Evolutionary conservation across 64 coral and sea anemone species (phyloP).

Genomic region (Stichodactyla helianthus): DNA sequence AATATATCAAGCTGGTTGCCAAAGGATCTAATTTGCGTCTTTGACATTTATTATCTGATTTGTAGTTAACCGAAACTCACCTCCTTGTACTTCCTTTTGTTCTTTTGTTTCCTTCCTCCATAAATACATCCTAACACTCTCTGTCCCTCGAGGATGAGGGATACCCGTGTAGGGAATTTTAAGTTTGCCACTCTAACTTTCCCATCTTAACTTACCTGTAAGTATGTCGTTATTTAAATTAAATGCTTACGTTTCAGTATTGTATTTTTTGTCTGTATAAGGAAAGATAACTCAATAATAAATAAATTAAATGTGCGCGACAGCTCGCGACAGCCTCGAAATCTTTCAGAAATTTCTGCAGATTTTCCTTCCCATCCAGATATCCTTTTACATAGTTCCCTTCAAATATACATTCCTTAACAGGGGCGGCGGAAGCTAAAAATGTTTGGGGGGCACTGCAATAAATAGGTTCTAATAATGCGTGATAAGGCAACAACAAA

Average conservation of each 20-base stretch:
- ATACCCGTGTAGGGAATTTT: not conserved
- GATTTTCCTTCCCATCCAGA: not conserved
- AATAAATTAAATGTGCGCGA: not conserved
- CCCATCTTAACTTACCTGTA: conserved; percentile 6
- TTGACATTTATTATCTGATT: too few species aligned
- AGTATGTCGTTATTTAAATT: not conserved
- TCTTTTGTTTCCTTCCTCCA: not conserved
- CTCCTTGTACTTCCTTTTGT: not conserved
- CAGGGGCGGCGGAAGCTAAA: too few species aligned
- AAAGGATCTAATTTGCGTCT: too few species aligned
- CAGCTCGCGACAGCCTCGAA: not conserved
- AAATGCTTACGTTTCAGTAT: too few species aligned
- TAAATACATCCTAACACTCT: not conserved
- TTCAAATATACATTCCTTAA: not conserved
- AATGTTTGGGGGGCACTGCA: too few species aligned
- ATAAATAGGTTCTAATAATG: too few species aligned
- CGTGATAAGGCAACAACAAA: too few species aligned
- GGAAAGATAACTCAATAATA: too few species aligned
- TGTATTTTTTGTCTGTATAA: too few species aligned
- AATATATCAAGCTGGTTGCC: too few species aligned
- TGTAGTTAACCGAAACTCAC: not conserved
- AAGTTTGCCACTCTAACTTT: not conserved
- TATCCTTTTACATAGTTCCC: not conserved
- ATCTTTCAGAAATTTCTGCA: not conserved
- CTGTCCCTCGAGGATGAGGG: not conserved